Evolutionary conservation across 2,888 invertebrate genomes (phyloP).

Genomic region (Aproaerema taeniolella): DNA sequence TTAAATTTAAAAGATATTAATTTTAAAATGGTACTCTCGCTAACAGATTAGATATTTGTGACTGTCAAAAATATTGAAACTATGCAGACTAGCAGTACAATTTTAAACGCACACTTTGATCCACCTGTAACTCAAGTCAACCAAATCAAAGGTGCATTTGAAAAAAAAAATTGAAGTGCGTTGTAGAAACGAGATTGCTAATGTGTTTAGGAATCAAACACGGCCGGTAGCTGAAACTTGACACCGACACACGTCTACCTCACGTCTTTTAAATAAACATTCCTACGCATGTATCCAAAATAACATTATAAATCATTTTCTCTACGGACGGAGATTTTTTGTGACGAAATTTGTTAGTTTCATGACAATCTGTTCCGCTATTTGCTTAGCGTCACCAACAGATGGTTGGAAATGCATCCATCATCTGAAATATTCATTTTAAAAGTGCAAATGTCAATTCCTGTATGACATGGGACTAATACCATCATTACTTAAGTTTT

Average conservation of each 20-base stretch:
- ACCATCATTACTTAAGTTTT: too few relatives aligned
- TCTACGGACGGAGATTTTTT: slow-evolving; percentile 47
- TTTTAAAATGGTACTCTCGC: too few relatives aligned
- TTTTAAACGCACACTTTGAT: slow-evolving; percentile 3
- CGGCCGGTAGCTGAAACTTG: slow-evolving; percentile 40
- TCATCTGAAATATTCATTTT: slow-evolving; percentile 61
- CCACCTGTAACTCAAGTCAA: slow-evolving; percentile 3
- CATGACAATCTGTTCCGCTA: slow-evolving; percentile 76
- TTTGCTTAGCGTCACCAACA: slow-evolving; percentile 70
- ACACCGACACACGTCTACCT: slow-evolving; percentile 47
- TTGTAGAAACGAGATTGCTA: slow-evolving; percentile 33
- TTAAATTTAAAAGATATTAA: too few relatives aligned
- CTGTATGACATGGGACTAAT: slow-evolving; percentile 38
- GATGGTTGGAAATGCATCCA: slow-evolving; percentile 54
- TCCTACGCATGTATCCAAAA: slow-evolving; percentile 62
- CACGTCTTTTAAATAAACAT: slow-evolving; percentile 54
- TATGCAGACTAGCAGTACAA: too few relatives aligned
- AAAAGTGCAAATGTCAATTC: slow-evolving; percentile 35
- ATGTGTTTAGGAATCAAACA: slow-evolving; percentile 45
- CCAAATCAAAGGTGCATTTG: slow-evolving; percentile 1
- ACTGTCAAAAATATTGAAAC: too few relatives aligned
- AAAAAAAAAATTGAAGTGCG: too few relatives aligned
- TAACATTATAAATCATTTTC: slow-evolving; percentile 73
- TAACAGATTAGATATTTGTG: too few relatives aligned
- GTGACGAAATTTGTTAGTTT: slow-evolving; percentile 66